These are phyloP conservation scores for Phaethon lepturus DNA, from an alignment of 2,113 vertebrate species.

Conservation along the genomic window DNA sequence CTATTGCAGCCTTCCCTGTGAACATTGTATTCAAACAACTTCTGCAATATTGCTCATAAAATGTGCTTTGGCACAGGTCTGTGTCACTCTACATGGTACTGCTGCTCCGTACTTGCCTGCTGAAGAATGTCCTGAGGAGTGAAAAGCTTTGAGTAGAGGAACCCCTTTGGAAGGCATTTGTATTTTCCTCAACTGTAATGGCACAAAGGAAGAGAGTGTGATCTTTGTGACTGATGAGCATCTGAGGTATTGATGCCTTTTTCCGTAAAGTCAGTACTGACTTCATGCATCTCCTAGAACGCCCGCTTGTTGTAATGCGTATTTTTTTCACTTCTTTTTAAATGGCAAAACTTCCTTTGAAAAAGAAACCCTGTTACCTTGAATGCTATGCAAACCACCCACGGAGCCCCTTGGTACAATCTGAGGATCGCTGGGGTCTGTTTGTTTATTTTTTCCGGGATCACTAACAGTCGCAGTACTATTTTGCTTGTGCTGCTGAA, in stretches of 20 bases:
- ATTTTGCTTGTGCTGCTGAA: constrained; percentile 17
- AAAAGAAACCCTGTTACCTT: constrained; percentile 5
- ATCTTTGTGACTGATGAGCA: constrained; percentile 32
- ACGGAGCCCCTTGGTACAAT: background rate
- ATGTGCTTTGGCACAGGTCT: background rate
- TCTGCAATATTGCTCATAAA: background rate
- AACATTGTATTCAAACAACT: background rate
- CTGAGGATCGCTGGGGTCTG: background rate
- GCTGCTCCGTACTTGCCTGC: background rate
- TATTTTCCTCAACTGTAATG: background rate
- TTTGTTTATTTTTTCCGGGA: constrained; percentile 41
- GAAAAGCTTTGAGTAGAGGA: background rate
- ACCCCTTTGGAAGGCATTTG: background rate
- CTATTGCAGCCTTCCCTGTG: background rate
- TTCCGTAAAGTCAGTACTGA: background rate
- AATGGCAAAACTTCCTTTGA: constrained; percentile 4
- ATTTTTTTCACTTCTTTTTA: background rate
- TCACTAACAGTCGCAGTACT: background rate
- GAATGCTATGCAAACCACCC: constrained; percentile 50
- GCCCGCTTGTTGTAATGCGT: background rate
- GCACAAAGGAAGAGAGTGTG: constrained; percentile 6
- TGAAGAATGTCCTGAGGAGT: background rate
- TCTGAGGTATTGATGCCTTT: constrained; percentile 41
- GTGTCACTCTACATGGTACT: background rate
- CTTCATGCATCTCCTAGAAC: constrained; percentile 3